These are phyloP conservation scores for Channallabes apus DNA, from an alignment of 2,797 vertebrate species.

Conservation along the genomic window DNA sequence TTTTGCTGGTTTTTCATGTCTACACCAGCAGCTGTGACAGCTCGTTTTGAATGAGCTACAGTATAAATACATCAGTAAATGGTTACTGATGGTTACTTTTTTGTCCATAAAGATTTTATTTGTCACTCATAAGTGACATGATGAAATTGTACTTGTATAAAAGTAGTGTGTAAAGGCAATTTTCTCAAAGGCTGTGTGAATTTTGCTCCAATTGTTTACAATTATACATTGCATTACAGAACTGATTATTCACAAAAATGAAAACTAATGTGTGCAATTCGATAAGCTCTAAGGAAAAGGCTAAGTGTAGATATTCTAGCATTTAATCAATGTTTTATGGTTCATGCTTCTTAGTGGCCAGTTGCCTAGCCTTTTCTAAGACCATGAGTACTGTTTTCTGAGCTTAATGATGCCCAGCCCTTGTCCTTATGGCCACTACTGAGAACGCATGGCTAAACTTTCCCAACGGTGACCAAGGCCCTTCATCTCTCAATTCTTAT, in stretches of 20 bases:
- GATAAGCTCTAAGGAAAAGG: not conserved
- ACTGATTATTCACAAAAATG: not conserved
- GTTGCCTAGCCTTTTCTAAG: not conserved
- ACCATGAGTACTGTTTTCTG: not conserved
- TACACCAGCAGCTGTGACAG: slow-evolving; percentile 26
- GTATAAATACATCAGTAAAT: slow-evolving; percentile 36
- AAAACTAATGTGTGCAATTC: not conserved
- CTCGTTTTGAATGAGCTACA: slow-evolving; percentile 6
- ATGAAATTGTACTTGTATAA: not conserved
- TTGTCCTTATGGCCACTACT: slow-evolving; percentile 13
- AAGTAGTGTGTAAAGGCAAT: not conserved
- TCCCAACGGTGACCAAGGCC: slow-evolving; percentile 3
- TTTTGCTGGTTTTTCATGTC: slow-evolving; percentile 17
- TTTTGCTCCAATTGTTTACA: not conserved
- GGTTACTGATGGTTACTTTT: slow-evolving; percentile 19
- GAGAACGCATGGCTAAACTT: slow-evolving; percentile 32
- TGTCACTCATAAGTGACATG: slow-evolving; percentile 9
- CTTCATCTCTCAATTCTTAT: slow-evolving; percentile 16
- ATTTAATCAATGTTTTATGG: slow-evolving; percentile 11
- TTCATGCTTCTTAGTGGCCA: not conserved
- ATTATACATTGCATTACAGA: not conserved
- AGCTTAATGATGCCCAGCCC: slow-evolving; percentile 3
- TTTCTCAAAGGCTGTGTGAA: not conserved
- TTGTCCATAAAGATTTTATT: not conserved
- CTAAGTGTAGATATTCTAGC: not conserved